These are phyloP conservation scores for Centropus bengalensis DNA, from an alignment of 2,113 vertebrate genomes.

Conservation along the genomic window DNA sequence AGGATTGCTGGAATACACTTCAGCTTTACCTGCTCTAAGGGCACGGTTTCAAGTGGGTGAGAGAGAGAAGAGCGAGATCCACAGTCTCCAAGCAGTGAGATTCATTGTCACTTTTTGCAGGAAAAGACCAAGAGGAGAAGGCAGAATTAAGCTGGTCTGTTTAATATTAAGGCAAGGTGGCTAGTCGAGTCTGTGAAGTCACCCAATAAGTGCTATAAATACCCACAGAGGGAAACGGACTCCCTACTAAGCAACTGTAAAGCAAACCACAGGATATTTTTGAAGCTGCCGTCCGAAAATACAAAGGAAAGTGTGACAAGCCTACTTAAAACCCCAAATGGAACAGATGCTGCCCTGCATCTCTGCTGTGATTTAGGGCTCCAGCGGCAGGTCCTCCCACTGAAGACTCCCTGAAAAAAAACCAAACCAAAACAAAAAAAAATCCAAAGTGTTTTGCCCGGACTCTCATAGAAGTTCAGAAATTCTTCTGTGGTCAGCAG, in stretches of 20 bases:
- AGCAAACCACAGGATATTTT: constrained; percentile 50
- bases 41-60: background rate
- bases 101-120: background rate
- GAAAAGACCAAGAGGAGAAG: background rate
- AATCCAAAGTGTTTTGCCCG: background rate
- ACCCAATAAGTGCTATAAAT: constrained; percentile 41
- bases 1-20: background rate
- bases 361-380: constrained; percentile 42
- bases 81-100: background rate
- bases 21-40: background rate
- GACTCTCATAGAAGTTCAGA: constrained; percentile 25
- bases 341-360: constrained; percentile 23
- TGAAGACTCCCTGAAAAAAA: background rate
- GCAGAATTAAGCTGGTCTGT: background rate
- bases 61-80: background rate
- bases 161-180: constrained; percentile 23
- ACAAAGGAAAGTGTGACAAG: constrained; percentile 52
- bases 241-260: constrained; percentile 47
- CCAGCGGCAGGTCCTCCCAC: background rate
- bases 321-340: constrained; percentile 49
- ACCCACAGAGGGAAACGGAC: constrained; percentile 22
- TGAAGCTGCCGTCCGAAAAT: constrained; percentile 45
- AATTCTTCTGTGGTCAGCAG: constrained; percentile 45
- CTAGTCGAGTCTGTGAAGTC: constrained; percentile 5
- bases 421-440: background rate